Evolutionary conservation across 2,113 vertebrate genomes (phyloP).

Genomic region (Gallinago jamesoni): DNA sequence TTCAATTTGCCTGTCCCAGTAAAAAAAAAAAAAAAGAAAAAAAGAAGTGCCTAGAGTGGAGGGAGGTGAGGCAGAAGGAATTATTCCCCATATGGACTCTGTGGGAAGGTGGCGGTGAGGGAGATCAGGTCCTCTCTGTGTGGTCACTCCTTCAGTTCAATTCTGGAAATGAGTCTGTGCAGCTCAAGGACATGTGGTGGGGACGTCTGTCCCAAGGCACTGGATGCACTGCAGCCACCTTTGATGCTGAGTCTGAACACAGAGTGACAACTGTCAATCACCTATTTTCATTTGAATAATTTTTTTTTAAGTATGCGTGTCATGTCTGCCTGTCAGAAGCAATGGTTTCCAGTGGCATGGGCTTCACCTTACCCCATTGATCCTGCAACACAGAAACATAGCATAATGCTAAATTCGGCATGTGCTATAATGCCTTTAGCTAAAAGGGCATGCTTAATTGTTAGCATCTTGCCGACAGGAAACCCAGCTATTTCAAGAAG

Average conservation of each 20-base stretch:
- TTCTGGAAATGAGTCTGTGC: not conserved
- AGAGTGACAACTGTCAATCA: not conserved
- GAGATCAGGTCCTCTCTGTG: not conserved
- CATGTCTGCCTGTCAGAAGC: not conserved
- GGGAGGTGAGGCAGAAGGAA: not conserved
- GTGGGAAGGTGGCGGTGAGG: accelerated
- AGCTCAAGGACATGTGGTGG: not conserved
- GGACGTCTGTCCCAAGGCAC: not conserved
- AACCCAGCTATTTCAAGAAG: not conserved
- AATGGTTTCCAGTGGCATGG: not conserved
- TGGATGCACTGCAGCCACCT: accelerated
- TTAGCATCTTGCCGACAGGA: not conserved
- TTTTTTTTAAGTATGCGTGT: not conserved
- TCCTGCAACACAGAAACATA: not conserved
- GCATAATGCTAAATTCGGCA: not conserved
- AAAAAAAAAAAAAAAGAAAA: not conserved
- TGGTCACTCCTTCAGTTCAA: not conserved
- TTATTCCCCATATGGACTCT: too few relatives aligned
- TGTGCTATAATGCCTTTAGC: not conserved
- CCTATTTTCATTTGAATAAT: not conserved
- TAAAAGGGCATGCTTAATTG: not conserved
- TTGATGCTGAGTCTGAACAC: not conserved
- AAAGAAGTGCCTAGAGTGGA: not conserved
- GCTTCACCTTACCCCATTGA: not conserved
- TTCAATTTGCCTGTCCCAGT: not conserved